Evolutionary conservation across 2,888 invertebrate genomes (phyloP).

Genomic region (Drosophila engyochracea): DNA sequence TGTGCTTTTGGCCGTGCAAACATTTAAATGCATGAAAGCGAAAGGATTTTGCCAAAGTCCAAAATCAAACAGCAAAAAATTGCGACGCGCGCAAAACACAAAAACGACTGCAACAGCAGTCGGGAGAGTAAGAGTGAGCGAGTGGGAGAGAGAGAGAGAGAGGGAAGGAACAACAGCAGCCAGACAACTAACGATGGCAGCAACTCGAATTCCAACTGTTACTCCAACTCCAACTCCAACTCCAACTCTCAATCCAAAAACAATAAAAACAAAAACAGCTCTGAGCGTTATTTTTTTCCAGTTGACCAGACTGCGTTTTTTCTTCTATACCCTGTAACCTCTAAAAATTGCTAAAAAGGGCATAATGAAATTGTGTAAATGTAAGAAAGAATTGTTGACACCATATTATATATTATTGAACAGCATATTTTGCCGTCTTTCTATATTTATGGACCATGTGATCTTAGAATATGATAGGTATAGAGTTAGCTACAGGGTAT

Average conservation of each 20-base stretch:
- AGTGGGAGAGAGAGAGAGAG: background rate
- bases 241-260: slow-evolving; percentile 19
- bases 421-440: background rate
- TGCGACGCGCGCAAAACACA: slow-evolving; percentile 67
- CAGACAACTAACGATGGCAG: slow-evolving; percentile 61
- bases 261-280: slow-evolving; percentile 10
- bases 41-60: slow-evolving; percentile 84
- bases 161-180: slow-evolving; percentile 12
- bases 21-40: slow-evolving; percentile 85
- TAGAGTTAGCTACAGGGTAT: background rate
- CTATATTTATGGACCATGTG: accelerated
- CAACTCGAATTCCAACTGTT: slow-evolving; percentile 26
- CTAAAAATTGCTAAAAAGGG: background rate
- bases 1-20: slow-evolving; percentile 59
- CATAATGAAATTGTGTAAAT: background rate
- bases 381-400: background rate
- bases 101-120: slow-evolving; percentile 13
- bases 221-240: slow-evolving; percentile 20
- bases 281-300: slow-evolving; percentile 74
- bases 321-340: background rate
- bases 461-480: background rate
- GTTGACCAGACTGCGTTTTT: slow-evolving; percentile 71
- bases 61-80: slow-evolving; percentile 76
- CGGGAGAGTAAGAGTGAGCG: slow-evolving; percentile 11
- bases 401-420: background rate